A percentile compares a stretch with the other conserved stretches of the same genome.
phyloP scores from a whole-genome alignment of 2,797 vertebrate species.

The Oreortyx pictus region DNA sequence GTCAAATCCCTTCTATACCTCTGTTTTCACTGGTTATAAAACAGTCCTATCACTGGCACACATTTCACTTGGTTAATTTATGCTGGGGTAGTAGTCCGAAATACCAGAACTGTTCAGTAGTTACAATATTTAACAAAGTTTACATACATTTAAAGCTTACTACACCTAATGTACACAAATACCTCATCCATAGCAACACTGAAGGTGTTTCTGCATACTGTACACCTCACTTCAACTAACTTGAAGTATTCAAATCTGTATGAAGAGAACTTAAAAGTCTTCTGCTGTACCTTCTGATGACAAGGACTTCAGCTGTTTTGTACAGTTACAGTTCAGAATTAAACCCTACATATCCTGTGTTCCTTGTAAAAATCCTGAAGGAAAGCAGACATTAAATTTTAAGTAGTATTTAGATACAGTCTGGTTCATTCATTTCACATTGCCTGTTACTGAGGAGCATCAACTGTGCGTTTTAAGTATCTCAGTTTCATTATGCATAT shows the following conservation, averaged over 20 bases:
- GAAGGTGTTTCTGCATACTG: neutral
- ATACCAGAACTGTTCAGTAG: neutral
- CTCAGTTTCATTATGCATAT: neutral
- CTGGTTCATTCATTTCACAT: neutral
- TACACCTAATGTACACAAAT: neutral
- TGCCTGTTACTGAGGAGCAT: neutral
- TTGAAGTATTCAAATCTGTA: neutral
- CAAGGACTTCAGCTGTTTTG: neutral
- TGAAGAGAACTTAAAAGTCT: neutral
- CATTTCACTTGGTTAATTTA: neutral
- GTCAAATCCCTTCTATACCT: neutral
- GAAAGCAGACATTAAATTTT: neutral
- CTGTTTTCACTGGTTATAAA: constrained; percentile 4
- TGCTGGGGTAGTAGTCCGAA: neutral
- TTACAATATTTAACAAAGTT: neutral
- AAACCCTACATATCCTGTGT: neutral
- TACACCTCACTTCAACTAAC: neutral
- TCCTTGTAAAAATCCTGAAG: neutral
- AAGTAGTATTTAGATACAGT: neutral
- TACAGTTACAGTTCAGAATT: neutral
- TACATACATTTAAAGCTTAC: neutral
- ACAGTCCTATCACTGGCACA: neutral
- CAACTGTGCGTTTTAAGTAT: neutral
- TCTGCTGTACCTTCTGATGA: neutral
- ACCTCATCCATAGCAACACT: neutral